Evolutionary conservation across 2,888 invertebrate genomes (phyloP).

Genomic region (Acanthococcus lagerstroemiae): DNA sequence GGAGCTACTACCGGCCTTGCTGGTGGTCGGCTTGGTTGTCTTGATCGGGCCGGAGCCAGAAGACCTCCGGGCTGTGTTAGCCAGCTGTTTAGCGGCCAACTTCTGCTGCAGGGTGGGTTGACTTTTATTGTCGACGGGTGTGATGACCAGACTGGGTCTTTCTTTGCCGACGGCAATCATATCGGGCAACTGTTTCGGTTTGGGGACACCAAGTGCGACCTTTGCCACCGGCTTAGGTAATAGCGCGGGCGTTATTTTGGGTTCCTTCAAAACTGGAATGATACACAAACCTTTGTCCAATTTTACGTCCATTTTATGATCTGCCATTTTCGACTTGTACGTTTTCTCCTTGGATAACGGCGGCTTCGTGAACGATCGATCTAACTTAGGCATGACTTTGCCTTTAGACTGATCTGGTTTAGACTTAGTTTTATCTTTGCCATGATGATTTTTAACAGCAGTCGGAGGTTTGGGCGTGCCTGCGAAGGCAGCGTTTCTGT

Average conservation of each 20-base stretch:
- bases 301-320: not conserved
- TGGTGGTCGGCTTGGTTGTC: no score
- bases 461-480: not conserved
- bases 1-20: no score
- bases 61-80: not conserved
- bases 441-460: not conserved
- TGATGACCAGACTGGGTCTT: conserved; percentile 11
- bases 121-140: conserved; percentile 3
- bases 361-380: not conserved
- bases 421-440: not conserved
- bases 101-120: conserved; percentile 28
- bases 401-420: no score
- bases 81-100: conserved; percentile 25
- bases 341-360: not conserved
- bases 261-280: not conserved
- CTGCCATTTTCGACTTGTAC: not conserved
- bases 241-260: not conserved
- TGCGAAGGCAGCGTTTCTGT: not conserved
- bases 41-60: no score
- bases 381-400: not conserved
- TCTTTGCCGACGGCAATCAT: not conserved
- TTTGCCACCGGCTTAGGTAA: not conserved
- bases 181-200: not conserved
- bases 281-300: conserved; percentile 8
- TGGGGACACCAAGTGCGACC: not conserved